Conservation (phyloP, 2,797 vertebrate species). For the Gephyroberyx darwinii region DNA sequence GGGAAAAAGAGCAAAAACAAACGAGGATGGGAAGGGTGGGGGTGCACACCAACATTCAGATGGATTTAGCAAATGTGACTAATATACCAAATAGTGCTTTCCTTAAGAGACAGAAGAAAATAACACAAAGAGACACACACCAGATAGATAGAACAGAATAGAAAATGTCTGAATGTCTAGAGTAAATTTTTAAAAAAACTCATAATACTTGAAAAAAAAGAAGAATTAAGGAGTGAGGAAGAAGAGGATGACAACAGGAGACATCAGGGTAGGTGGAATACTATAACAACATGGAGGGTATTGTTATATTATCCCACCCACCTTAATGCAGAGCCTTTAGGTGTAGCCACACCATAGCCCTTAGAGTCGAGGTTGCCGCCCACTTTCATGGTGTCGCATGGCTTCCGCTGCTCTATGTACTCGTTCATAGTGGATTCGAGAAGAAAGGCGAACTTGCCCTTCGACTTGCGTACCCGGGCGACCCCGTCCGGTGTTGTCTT, state of each 20-base stretch:
- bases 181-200: conserved; percentile 46
- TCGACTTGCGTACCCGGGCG: conserved; percentile 96
- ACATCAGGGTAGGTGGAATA: conserved; percentile 99
- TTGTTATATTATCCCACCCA: conserved; percentile 99
- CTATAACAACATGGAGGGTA: conserved; percentile 96
- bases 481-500: conserved; percentile 99
- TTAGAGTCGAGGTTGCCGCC: conserved; percentile 99
- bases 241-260: conserved; percentile 91
- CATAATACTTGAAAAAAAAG: conserved; percentile 62
- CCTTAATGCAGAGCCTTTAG: conserved; percentile 99
- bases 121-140: conserved; percentile 60
- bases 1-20: conserved; percentile 39
- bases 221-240: conserved; percentile 73
- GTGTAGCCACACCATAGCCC: conserved; percentile 99
- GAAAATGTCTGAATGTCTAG: conserved; percentile 58
- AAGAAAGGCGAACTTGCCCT: conserved; percentile 99
- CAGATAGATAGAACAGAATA: conserved; percentile 63
- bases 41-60: conserved; percentile 68
- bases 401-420: conserved; percentile 99
- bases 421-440: conserved; percentile 99
- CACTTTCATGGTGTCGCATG: conserved; percentile 99
- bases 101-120: conserved; percentile 63
- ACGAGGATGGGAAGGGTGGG: conserved; percentile 50
- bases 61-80: conserved; percentile 55
- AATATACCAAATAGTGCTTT: conserved; percentile 51